Conservation (phyloP, 2,888 invertebrate genomes). For the Parnassius glacialis region DNA sequence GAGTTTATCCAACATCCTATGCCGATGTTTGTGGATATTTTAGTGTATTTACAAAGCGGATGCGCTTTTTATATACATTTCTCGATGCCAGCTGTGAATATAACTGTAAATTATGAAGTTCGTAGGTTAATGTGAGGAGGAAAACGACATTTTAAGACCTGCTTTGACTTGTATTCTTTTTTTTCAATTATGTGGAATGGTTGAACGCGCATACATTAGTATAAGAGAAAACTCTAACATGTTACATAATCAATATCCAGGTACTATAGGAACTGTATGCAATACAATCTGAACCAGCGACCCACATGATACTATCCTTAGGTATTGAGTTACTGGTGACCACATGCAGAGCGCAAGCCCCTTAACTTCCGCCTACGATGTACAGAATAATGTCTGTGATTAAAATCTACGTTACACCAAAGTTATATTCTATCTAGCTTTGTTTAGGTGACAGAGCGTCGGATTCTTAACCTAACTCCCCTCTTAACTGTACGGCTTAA, state of each 20-base stretch:
- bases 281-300: constrained; percentile 7
- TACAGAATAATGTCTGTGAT: constrained; percentile 7
- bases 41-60: constrained; percentile 15
- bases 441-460: too few species aligned
- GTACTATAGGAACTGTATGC: not conserved
- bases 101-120: constrained; percentile 13
- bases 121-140: constrained; percentile 1
- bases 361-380: constrained; percentile 14
- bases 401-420: constrained; percentile 2
- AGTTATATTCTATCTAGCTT: not conserved
- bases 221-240: constrained; percentile 7
- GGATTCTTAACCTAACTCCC: too few species aligned
- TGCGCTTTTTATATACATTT: constrained; percentile 14
- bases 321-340: constrained; percentile 15
- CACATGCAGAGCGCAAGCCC: constrained; percentile 5
- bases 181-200: not conserved
- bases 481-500: too few species aligned
- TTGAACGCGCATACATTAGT: not conserved
- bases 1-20: constrained; percentile 27
- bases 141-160: constrained; percentile 14
- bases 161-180: too few species aligned
- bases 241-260: constrained; percentile 3
- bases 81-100: constrained; percentile 5
- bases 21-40: constrained; percentile 20
- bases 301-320: constrained; percentile 1